Evolutionary conservation across 2,113 vertebrate species (phyloP).

Genomic region (Chaetorhynchus papuensis): DNA sequence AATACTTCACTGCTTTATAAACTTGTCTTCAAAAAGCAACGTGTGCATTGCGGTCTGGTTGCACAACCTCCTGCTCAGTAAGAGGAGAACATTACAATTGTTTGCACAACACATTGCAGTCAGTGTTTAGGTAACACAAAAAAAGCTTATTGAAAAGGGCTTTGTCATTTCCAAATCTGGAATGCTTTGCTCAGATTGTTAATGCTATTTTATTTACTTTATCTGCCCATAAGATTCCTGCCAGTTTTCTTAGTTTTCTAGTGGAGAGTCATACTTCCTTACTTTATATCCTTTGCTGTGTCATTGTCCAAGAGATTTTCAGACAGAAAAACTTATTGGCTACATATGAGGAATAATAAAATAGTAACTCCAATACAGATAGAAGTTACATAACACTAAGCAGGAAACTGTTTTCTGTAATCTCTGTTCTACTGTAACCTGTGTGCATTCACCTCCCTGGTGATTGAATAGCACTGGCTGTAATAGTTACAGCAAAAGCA

Average conservation of each 20-base stretch:
- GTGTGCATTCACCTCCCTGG: not conserved
- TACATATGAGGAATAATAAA: not conserved
- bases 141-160: not conserved
- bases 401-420: not conserved
- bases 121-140: not conserved
- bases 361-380: not conserved
- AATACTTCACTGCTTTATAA: not conserved
- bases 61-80: not conserved
- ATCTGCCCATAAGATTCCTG: not conserved
- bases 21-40: not conserved
- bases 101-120: conserved; percentile 8
- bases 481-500: not conserved
- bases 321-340: not conserved
- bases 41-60: not conserved
- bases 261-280: not conserved
- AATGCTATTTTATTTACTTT: conserved; percentile 7
- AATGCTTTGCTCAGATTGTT: not conserved
- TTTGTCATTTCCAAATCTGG: conserved; percentile 20
- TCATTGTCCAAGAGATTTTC: not conserved
- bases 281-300: not conserved
- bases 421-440: not conserved
- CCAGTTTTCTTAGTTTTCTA: not conserved
- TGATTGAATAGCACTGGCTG: not conserved
- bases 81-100: not conserved
- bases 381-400: not conserved